Evolutionary conservation across 2,113 vertebrate genomes (phyloP), one percentile per base, ranked within the genome.

Genomic region (Podocnemis expansa): DNA sequence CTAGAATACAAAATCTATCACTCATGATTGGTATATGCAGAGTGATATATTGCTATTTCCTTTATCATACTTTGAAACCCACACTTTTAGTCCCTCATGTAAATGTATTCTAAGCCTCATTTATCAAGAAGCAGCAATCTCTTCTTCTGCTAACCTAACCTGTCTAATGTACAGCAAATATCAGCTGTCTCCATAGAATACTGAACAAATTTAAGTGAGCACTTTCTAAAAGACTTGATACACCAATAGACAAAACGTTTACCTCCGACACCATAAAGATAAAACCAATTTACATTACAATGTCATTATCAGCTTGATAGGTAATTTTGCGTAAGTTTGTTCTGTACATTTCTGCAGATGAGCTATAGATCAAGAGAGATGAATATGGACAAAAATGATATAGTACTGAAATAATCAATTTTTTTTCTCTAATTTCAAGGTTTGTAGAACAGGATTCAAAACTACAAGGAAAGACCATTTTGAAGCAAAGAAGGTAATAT

Each of bases 21-120:
- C 38, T 91, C 34, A 55, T 78, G 95, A 96, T 29, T 93, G 76
- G 87, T 78, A 63, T 58, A 31, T 13, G 38, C 75, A 19, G 4
- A 84, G 92, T 93, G 97, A 97, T 95, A n/a, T 84, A 95, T 93
- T 82, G 17, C 80, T 55, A n/a, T 81, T 92, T 95, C 92, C 76
- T 95, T 97, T 97, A 96, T 93, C 97, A 90, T 12, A 27, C 34
- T 8, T 67, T 49, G 91, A 90, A 96, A 96, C 70, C 11, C 63
- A 25, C 58, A 78, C 34, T 80, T 94, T 84, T 84, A 78, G 75
- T 85, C 67, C 56, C 80, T 91, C 96, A 93, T 97, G 93, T 91
- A 97, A 98, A 98, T 97, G 88, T 5, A 56, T 87, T 91, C 47
- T 76, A 84, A 96, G 91, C 85, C 89, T 94, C 97, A 97, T 97